Percentiles rank a stretch among this genome's conserved stretches.
Evolutionary conservation across 2,797 vertebrate species (phyloP).

Genomic region (Phyllotis vaccarum): DNA sequence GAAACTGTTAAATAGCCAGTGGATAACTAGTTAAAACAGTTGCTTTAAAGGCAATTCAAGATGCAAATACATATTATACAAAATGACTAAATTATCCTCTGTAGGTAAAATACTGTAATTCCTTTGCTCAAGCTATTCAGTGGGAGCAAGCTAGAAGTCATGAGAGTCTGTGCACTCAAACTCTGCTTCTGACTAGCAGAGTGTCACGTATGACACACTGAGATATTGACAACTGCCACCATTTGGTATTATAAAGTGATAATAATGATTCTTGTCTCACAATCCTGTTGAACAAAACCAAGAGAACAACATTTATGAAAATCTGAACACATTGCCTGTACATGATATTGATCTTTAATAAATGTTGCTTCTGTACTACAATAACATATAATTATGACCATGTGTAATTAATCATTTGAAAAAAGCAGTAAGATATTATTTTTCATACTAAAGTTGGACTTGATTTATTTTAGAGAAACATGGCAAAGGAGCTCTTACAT

Average conservation of each 20-base stretch:
- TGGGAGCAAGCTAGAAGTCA: neutral
- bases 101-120: constrained; percentile 12
- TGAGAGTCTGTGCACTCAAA: neutral
- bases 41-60: constrained; percentile 24
- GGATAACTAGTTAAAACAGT: constrained; percentile 24
- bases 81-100: neutral
- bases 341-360: neutral
- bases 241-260: neutral
- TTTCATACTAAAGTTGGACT: neutral
- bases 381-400: neutral
- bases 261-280: neutral
- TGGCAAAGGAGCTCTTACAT: neutral
- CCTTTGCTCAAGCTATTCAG: neutral
- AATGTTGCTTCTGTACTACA: neutral
- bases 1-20: neutral
- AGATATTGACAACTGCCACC: neutral
- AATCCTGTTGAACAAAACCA: neutral
- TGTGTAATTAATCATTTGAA: constrained; percentile 44
- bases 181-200: neutral
- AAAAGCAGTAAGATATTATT: neutral
- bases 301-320: neutral
- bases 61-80: neutral
- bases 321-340: neutral
- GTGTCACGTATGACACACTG: neutral
- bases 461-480: neutral